A percentile compares a stretch with the other conserved stretches of the same genome.
These are phyloP conservation scores for Spodoptera frugiperda DNA, from an alignment of 1,140 invertebrate species.

Conservation along the genomic window DNA sequence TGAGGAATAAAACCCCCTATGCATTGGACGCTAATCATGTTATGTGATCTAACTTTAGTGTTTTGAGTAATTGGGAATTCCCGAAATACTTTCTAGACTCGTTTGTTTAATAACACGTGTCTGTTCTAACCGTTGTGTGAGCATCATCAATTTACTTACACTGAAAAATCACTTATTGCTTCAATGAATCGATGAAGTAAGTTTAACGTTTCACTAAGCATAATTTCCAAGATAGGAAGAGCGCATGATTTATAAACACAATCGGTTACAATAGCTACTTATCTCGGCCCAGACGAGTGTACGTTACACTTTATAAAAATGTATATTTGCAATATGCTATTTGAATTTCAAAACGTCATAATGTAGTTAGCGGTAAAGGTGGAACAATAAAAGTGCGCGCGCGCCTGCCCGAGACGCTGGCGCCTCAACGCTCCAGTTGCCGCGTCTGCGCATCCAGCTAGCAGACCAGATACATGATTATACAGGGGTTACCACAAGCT, in stretches of 20 bases:
- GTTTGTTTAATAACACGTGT: not conserved
- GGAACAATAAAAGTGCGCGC: slow-evolving; percentile 72
- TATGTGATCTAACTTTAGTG: slow-evolving; percentile 69
- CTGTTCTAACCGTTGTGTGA: no score
- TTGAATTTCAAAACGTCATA: slow-evolving; percentile 76
- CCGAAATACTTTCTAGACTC: slow-evolving; percentile 19
- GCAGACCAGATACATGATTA: slow-evolving; percentile 43
- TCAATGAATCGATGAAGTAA: slow-evolving; percentile 1
- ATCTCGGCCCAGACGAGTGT: slow-evolving; percentile 43
- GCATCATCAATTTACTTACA: no score
- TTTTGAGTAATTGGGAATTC: slow-evolving; percentile 57
- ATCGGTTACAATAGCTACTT: slow-evolving; percentile 31
- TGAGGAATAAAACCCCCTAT: slow-evolving; percentile 55
- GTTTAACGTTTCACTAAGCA: slow-evolving; percentile 3
- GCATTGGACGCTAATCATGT: slow-evolving; percentile 70
- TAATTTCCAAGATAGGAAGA: slow-evolving; percentile 29
- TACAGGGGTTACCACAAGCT: slow-evolving; percentile 41
- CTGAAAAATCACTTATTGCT: no score
- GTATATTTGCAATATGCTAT: slow-evolving; percentile 59
- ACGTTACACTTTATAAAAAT: slow-evolving; percentile 51
- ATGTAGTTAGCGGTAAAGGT: slow-evolving; percentile 67
- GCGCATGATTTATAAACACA: slow-evolving; percentile 48
- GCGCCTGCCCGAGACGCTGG: slow-evolving; percentile 58
- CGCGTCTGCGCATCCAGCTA: slow-evolving; percentile 47
- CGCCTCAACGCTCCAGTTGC: slow-evolving; percentile 79